Conservation (phyloP, 2,888 invertebrate genomes). For the Pseudococcus jackbeardsleyi region DNA sequence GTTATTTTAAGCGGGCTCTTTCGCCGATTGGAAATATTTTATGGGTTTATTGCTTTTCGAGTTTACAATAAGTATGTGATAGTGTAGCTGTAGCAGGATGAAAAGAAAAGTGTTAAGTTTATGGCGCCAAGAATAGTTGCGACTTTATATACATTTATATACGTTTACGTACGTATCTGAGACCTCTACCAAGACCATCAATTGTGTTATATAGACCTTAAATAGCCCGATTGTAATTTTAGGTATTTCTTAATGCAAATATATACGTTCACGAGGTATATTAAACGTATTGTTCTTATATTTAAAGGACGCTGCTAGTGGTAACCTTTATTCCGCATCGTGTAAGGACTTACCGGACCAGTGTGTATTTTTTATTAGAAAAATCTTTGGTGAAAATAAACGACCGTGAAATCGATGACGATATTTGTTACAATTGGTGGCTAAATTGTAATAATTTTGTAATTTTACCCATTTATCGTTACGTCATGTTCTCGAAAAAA, state of each 20-base stretch:
- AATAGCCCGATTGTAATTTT: slow-evolving; percentile 45
- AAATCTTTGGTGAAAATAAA: slow-evolving; percentile 35
- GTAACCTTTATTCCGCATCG: background rate
- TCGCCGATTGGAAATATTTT: slow-evolving; percentile 48
- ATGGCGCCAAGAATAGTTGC: slow-evolving; percentile 52
- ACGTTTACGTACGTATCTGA: background rate
- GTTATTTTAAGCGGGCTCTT: slow-evolving; percentile 50
- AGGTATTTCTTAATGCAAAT: slow-evolving; percentile 39
- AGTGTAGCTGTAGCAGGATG: slow-evolving; percentile 16
- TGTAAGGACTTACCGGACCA: background rate
- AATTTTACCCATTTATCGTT: background rate
- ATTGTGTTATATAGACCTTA: slow-evolving; percentile 23
- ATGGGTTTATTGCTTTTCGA: slow-evolving; percentile 51
- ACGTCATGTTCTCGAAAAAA: background rate
- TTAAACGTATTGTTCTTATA: slow-evolving; percentile 8
- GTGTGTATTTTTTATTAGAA: background rate
- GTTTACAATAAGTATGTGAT: slow-evolving; percentile 37
- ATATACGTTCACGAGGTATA: background rate
- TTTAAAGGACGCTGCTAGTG: background rate
- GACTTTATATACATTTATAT: background rate
- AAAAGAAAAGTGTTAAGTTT: slow-evolving; percentile 38
- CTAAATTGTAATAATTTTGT: background rate
- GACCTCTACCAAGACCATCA: slow-evolving; percentile 6
- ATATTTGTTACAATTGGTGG: background rate
- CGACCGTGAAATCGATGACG: slow-evolving; percentile 37